Evolutionary conservation across 1,140 invertebrate species (phyloP).

Genomic region (Copidosoma floridanum): DNA sequence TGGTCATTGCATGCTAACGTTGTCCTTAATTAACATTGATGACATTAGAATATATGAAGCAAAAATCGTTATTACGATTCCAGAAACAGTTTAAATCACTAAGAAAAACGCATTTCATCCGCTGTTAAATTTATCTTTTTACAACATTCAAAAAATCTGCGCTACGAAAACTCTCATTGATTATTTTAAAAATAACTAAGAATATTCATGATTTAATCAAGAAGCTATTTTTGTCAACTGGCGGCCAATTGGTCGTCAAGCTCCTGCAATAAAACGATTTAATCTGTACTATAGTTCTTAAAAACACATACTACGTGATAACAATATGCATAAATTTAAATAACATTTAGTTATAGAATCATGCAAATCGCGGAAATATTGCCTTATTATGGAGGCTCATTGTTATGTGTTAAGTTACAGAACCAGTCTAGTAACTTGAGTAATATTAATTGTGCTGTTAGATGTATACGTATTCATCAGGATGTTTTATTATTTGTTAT

Average conservation of each 20-base stretch:
- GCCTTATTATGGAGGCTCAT: too few species aligned
- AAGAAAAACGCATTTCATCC: background rate
- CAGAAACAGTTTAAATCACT: background rate
- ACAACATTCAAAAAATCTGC: background rate
- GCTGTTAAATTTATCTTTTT: background rate
- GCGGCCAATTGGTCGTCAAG: background rate
- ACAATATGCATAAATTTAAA: too few species aligned
- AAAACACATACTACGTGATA: background rate
- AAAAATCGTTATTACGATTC: background rate
- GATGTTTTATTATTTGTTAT: too few species aligned
- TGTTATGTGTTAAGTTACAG: too few species aligned
- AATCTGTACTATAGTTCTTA: background rate
- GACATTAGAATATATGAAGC: background rate
- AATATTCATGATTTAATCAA: background rate
- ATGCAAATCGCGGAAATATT: too few species aligned
- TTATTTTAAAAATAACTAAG: background rate
- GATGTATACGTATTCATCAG: too few species aligned
- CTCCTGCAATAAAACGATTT: background rate
- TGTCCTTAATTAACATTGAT: slow-evolving; percentile 2
- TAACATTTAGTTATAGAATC: too few species aligned
- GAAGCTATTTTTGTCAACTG: background rate
- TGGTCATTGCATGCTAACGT: slow-evolving; percentile 1
- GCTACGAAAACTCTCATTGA: background rate
- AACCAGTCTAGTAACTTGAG: too few species aligned
- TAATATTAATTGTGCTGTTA: too few species aligned